These are phyloP conservation scores for Shinisaurus crocodilurus DNA, from an alignment of 2,113 vertebrate genomes.

Conservation along the genomic window DNA sequence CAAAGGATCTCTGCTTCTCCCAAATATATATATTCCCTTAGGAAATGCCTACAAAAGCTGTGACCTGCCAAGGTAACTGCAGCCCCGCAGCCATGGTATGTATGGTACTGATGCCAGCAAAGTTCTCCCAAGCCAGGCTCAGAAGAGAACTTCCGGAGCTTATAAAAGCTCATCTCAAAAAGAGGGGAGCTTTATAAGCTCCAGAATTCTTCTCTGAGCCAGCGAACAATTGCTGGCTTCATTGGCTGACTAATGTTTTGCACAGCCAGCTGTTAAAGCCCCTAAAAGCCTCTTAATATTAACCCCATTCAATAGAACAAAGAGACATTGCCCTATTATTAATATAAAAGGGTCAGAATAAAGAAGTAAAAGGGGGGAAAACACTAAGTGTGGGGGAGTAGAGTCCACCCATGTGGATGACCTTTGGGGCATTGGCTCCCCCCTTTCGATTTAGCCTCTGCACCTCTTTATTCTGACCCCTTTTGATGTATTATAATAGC, in stretches of 20 bases:
- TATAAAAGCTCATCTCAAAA: neutral
- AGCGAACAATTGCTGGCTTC: neutral
- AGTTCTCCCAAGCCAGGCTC: neutral
- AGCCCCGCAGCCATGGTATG: neutral
- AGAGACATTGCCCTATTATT: neutral
- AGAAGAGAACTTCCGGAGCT: neutral
- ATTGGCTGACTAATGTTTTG: too few species aligned
- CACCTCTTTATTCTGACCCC: neutral
- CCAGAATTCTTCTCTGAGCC: neutral
- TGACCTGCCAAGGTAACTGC: neutral
- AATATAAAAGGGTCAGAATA: neutral
- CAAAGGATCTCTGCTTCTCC: accelerated
- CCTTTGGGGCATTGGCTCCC: neutral
- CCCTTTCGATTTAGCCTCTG: neutral
- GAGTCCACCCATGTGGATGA: too few species aligned
- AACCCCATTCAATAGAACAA: neutral
- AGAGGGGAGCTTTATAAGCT: neutral
- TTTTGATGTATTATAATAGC: too few species aligned
- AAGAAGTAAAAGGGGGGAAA: neutral
- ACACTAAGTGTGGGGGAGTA: too few species aligned
- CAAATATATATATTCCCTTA: neutral
- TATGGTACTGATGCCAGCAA: neutral
- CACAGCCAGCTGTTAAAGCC: neutral
- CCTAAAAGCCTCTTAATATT: neutral
- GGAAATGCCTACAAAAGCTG: neutral